Base-by-base conservation (phyloP, 2,888 invertebrate species). In the Gandaritis pyraliata region DNA sequence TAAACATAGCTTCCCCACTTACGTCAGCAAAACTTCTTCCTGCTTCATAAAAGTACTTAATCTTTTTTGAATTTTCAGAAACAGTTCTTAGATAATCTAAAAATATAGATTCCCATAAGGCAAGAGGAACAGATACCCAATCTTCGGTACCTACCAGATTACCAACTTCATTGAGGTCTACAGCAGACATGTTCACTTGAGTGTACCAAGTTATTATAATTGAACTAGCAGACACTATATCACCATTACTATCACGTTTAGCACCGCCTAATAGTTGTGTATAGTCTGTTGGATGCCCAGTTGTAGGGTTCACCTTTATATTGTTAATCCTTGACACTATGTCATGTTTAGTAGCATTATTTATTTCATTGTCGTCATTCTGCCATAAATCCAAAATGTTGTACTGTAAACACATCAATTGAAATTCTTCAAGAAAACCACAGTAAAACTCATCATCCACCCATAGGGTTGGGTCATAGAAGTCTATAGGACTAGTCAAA, bases 21-120 rank as follows among this genome's bases (percentile, higher is more conserved):
- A 95, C 93, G 78, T 96, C 96, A n/a, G 95, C 96, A 86, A 95
- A 96, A 83, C 96, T 95, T 83, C 95, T 88, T 1, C 94, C 94
- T 45, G 95, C 90, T 70, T 93, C 92, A 82, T 94, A 95, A 78
- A 88, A 94, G 36, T 94, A 69, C 45, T 87, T 81, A 6, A 93
- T 74, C 33, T 88, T 85, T 48, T 73, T 84, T 69, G 71, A 72
- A 72, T 79, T 83, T 62, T 74, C 71, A 58, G 83, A 78, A 70
- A 86, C 45, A 71, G 77, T 70, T 49, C 87, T 72, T 82, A 94
- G 85, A 59, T 87, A 71, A 1, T 89, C 73, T 66, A 94, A 77
- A 83, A 93, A 95, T 64, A 88, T 81, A n/a, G 82, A 76, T 86
- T 95, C 95, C 95, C 95, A 95, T 61, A 90, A 76, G 15, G 94